Evolutionary conservation across 2,113 vertebrate genomes (phyloP).

Genomic region (Polypterus bichir): DNA sequence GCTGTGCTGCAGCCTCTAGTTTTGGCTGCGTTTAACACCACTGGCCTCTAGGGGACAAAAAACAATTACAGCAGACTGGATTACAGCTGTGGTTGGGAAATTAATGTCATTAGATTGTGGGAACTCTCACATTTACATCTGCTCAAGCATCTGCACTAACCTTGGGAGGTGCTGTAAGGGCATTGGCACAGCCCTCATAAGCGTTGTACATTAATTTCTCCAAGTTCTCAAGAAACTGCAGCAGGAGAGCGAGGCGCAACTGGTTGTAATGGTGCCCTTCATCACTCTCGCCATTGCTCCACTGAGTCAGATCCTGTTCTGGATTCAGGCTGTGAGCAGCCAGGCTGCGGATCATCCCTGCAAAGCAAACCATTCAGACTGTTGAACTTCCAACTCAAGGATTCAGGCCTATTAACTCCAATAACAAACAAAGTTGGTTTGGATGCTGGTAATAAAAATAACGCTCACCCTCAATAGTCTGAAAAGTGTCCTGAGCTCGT

Average conservation of each 20-base stretch:
- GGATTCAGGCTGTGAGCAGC: constrained; percentile 86
- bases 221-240: constrained; percentile 90
- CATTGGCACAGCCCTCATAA: constrained; percentile 92
- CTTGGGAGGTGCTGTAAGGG: constrained; percentile 90
- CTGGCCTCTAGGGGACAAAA: too few species aligned
- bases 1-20: too few species aligned
- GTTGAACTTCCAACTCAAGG: neutral
- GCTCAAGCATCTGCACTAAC: constrained; percentile 31
- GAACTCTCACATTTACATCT: too few species aligned
- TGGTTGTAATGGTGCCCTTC: constrained; percentile 90
- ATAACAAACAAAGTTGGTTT: neutral
- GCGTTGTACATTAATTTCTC: constrained; percentile 98
- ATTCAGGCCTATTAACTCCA: neutral
- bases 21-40: too few species aligned
- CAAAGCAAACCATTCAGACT: neutral
- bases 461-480: constrained; percentile 87
- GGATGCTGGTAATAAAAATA: neutral
- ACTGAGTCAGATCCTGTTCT: constrained; percentile 83
- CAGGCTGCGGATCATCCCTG: constrained; percentile 90
- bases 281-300: constrained; percentile 79
- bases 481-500: constrained; percentile 93
- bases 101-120: too few species aligned
- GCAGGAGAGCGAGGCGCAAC: constrained; percentile 78
- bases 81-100: too few species aligned
- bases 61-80: too few species aligned